Evolutionary conservation across 2,888 invertebrate genomes (phyloP).

Genomic region (Chrysolina haemoptera): DNA sequence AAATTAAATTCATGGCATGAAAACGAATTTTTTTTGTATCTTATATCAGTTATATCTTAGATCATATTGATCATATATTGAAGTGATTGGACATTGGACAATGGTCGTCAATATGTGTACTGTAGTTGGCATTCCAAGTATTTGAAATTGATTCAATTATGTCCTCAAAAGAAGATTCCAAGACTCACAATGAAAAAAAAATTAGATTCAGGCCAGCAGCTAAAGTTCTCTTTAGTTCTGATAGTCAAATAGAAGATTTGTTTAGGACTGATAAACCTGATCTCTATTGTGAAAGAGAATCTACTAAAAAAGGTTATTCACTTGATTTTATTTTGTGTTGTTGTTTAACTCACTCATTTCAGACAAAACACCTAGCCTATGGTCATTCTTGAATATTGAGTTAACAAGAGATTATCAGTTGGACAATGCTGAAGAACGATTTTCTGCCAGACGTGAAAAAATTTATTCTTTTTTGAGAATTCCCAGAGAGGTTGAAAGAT

Average conservation of each 20-base stretch:
- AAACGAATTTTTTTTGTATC: not conserved
- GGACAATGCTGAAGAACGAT: slow-evolving; percentile 96
- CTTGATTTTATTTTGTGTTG: not conserved
- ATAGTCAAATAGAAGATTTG: slow-evolving; percentile 67
- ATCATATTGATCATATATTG: not conserved
- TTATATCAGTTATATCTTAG: not conserved
- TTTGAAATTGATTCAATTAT: slow-evolving; percentile 9
- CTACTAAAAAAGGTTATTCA: not conserved
- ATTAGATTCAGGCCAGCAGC: slow-evolving; percentile 70
- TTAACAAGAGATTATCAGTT: slow-evolving; percentile 93
- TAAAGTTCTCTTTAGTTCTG: slow-evolving; percentile 66
- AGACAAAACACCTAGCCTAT: slow-evolving; percentile 68
- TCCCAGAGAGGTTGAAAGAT: slow-evolving; percentile 92
- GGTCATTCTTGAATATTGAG: slow-evolving; percentile 87
- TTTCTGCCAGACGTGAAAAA: slow-evolving; percentile 93
- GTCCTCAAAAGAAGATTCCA: slow-evolving; percentile 26
- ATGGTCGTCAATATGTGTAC: slow-evolving; percentile 8
- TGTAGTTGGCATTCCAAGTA: slow-evolving; percentile 1
- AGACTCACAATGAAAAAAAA: slow-evolving; percentile 65
- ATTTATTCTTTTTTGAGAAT: slow-evolving; percentile 98
- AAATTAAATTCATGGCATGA: too few relatives aligned
- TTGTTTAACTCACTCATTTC: slow-evolving; percentile 49
- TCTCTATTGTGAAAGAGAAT: slow-evolving; percentile 30
- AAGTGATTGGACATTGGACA: not conserved
- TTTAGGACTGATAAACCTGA: slow-evolving; percentile 59